Percentiles rank a stretch among this genome's conserved stretches.
phyloP scores from a whole-genome alignment of 2,113 vertebrate species.

The Vulpes vulpes region DNA sequence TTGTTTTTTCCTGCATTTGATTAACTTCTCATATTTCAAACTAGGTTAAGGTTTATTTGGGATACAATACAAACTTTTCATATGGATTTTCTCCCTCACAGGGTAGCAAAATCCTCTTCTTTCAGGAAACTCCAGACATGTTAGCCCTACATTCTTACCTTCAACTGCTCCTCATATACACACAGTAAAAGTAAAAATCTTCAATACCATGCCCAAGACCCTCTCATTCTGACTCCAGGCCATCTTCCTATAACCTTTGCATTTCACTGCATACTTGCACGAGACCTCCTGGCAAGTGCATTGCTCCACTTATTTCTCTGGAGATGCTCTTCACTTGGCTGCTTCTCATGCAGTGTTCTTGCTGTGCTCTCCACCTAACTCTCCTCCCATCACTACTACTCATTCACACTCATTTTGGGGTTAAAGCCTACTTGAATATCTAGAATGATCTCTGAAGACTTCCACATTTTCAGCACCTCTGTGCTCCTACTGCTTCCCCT shows the following conservation, averaged over 20 bases:
- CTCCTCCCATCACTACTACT: background rate
- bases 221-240: background rate
- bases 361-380: background rate
- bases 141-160: background rate
- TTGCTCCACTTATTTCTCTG: background rate
- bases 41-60: background rate
- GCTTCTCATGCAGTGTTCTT: background rate
- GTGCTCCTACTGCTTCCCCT: background rate
- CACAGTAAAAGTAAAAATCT: background rate
- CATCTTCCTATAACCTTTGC: background rate
- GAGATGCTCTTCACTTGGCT: background rate
- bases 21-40: background rate
- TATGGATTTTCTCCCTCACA: background rate
- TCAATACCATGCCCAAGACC: background rate
- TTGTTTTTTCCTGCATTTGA: background rate
- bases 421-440: background rate
- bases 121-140: background rate
- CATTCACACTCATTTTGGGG: background rate
- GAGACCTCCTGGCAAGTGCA: background rate
- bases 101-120: background rate
- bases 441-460: background rate
- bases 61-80: background rate
- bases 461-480: background rate
- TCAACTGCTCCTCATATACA: background rate
- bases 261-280: background rate